phyloP scores from a whole-genome alignment of 2,797 vertebrate species.

The Oreortyx pictus region DNA sequence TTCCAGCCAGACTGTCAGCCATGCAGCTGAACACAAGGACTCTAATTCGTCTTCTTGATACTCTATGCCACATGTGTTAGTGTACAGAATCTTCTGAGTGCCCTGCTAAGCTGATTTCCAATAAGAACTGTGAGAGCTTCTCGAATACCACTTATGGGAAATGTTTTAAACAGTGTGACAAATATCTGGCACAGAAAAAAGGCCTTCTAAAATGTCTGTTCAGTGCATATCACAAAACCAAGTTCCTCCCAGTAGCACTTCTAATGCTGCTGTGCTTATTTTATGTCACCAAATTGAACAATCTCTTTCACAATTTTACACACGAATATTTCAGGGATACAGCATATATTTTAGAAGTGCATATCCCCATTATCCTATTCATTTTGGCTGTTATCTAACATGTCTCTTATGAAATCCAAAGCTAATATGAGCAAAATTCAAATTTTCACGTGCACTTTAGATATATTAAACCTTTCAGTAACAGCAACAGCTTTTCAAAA shows the following conservation, averaged over 20 bases:
- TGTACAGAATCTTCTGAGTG: neutral
- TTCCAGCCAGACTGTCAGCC: neutral
- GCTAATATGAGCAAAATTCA: slow-evolving; percentile 43
- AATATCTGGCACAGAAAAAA: neutral
- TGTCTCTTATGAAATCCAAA: slow-evolving; percentile 5
- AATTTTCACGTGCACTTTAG: slow-evolving; percentile 48
- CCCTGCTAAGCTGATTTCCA: neutral
- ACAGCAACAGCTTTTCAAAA: slow-evolving; percentile 55
- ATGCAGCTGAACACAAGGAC: neutral
- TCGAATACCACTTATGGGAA: neutral
- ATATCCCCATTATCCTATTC: neutral
- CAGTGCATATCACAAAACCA: neutral
- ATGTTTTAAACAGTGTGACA: neutral
- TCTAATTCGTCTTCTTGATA: neutral
- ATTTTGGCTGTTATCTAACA: neutral
- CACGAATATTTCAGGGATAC: neutral
- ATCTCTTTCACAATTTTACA: neutral
- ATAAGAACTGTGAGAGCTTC: neutral
- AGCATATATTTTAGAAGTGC: slow-evolving; percentile 23
- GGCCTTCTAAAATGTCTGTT: neutral
- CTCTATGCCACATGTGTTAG: neutral
- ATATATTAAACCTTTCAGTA: slow-evolving; percentile 52
- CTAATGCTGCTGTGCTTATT: neutral
- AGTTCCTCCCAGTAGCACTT: neutral
- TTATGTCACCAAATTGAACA: neutral